phyloP scores from a whole-genome alignment of 2,113 vertebrate species.

The Orcinus orca region DNA sequence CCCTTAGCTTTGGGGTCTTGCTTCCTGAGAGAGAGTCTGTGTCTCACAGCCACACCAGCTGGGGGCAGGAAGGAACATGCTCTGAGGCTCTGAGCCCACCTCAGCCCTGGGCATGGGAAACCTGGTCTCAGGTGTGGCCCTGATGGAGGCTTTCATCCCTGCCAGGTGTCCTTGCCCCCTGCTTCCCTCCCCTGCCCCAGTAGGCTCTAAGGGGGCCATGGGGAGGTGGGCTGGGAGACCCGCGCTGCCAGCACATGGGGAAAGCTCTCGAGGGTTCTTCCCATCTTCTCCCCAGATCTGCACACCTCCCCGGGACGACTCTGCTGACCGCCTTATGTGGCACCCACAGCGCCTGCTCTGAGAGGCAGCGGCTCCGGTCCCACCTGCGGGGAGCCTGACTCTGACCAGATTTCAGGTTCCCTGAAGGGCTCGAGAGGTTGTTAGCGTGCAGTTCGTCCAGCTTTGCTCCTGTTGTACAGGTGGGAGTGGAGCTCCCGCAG shows the following conservation, averaged over 20 bases:
- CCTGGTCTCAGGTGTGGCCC: not conserved
- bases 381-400: not conserved
- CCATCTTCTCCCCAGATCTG: not conserved
- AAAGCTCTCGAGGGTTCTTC: not conserved
- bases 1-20: not conserved
- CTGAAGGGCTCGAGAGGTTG: not conserved
- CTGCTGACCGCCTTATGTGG: too few species aligned
- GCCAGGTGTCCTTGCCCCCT: not conserved
- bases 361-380: not conserved
- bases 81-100: too few species aligned
- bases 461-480: not conserved
- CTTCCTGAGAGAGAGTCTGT: not conserved
- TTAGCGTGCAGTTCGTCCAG: not conserved
- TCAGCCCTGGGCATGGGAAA: not conserved
- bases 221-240: too few species aligned
- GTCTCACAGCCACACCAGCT: not conserved
- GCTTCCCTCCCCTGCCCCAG: not conserved
- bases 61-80: too few species aligned
- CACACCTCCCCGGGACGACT: too few species aligned
- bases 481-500: not conserved
- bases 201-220: not conserved
- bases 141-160: accelerated
- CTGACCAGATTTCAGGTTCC: not conserved
- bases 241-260: not conserved
- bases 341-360: accelerated